Base-by-base conservation (phyloP, 1,140 invertebrate genomes). In the Drosophila serrata region DNA sequence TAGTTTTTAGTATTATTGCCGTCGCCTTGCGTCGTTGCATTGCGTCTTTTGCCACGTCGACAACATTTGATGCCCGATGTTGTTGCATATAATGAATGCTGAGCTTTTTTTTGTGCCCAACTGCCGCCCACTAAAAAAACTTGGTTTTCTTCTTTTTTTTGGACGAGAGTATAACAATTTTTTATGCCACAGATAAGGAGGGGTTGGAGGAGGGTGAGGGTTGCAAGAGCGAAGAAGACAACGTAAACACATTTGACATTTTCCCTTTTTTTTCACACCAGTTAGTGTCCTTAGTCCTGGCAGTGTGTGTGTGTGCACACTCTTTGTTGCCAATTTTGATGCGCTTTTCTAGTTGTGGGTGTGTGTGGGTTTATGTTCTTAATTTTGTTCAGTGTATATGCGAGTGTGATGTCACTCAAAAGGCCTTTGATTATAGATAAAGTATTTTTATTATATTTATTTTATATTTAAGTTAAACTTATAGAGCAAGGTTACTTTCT, bases 171-270 rank as follows among this genome's bases (percentile, higher is more conserved):
- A 35, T 61, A 51, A 39, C 75, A 63, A 48, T 86, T 79, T 82
- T 82, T 79, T 81, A 81, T 82, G 49, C 69, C 59, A 58, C 53
- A 81, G 82, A 86, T 85, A 81, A 49, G 46, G 40, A 48, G 46
- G 53, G 31, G n/a, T n/a, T n/a, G n/a, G n/a, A n/a, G 9, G 58
- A 48, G 19, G 37, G 37, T n/a, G 11, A 29, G 2, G 42, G 39
- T 9, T 33, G 40, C 9, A 31, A 46, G 58, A 33, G 40, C 19
- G 37, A 37, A 22, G 9, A 37, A 58, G 51, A 72, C 75, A 79
- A 75, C 84, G 84, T 84, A 88, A 87, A 88, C 84, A 87, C 76
- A 88, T 87, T 88, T 87, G 84, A 87, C 84, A 87, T 82, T 88
- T 74, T 88, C 79, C 79, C 17, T 22, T 15, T 87, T 87, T 87